Evolutionary conservation across 2,113 vertebrate species (phyloP), one percentile per base, ranked within the genome.

Genomic region (Melanerpes aurifrons): DNA sequence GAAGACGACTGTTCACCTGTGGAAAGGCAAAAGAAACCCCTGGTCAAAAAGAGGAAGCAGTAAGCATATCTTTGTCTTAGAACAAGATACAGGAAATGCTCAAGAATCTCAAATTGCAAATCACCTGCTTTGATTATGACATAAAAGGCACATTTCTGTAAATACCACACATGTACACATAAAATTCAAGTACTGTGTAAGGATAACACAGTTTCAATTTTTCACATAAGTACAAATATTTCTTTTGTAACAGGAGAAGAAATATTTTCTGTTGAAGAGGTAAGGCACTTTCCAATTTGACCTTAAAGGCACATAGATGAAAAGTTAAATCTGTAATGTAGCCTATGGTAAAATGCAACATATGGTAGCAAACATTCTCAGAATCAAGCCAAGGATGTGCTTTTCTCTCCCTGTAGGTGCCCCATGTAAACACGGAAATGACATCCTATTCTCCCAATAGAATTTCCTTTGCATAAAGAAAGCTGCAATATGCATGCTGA

Each of bases 41-140:
- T 0, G 0, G 1, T 22, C 20, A 79, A 70, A 86, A 71, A 54
- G 15, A 67, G 57, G 85, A 92, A 90, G 53, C 67, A 81, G 67
- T 79, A 93, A 93, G n/a, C 7, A 59, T 32, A 28, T 62, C 14
- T 74, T 56, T 79, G 50, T 88, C 62, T 50, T 61, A 74, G 12
- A 94, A 94, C 70, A 91, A 92, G 63, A 63, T 1, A 80, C 6
- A 74, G 85, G 85, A 94, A 94, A 87, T 77, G 61, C 87, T 92
- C 62, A 68, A 64, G 48, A 88, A 93, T 72, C 40, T 6, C 69
- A 58, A 22, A 85, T 29, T 1, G 2, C 24, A 78, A 68, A 62
- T 68, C 29, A 58, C 48, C 15, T 77, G 56, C 11, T 86, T 61
- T 56, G 32, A 22, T 20, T 54, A 58, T 9, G 20, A 87, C 10